Evolutionary conservation across 1,140 invertebrate species (phyloP), one percentile per base, ranked within the genome.

Genomic region (Myzus persicae): DNA sequence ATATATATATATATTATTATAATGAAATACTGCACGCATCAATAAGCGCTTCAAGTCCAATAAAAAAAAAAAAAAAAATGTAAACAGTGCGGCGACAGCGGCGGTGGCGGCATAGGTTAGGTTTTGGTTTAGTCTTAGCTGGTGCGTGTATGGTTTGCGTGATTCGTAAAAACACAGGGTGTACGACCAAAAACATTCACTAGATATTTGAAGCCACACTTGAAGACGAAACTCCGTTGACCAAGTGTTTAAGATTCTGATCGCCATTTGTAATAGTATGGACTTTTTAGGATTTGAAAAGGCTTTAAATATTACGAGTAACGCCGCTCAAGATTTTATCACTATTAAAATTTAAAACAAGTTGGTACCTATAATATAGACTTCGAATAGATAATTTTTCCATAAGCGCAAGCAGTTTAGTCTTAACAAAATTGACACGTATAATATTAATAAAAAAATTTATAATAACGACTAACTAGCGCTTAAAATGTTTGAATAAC

Each of bases 11-110:
- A 31, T 67, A 6, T 31, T 82, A 67, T 40, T 44, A 59, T 90
- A 90, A 54, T 90, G 89, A 90, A 90, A 90, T 90, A 90, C 38
- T 38, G 89, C 51, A 90, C 22, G 89, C 89, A 90, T 59, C 88
- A 40, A 90, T 90, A 90, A 48, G 48, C 46, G 24, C n/a, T 42
- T 84, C 82, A 38, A 88, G 42, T 88, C 18, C 42, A 22, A 88
- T n/a, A 36, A 22, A 88, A n/a, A n/a, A n/a, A n/a, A n/a, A n/a
- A n/a, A n/a, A n/a, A n/a, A n/a, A 59, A 59, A 59, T 59, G 2
- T 46, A n/a, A 46, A 88, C 46, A n/a, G 46, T 48, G 44, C 87
- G n/a, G 59, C 31, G 31, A n/a, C 42, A n/a, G n/a, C n/a, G n/a
- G n/a, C 59, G 31, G 59, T 18, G 14, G 9, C 24, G 9, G 8